phyloP scores from a whole-genome alignment of 2,797 vertebrate species.

The Carcharodon carcharias region DNA sequence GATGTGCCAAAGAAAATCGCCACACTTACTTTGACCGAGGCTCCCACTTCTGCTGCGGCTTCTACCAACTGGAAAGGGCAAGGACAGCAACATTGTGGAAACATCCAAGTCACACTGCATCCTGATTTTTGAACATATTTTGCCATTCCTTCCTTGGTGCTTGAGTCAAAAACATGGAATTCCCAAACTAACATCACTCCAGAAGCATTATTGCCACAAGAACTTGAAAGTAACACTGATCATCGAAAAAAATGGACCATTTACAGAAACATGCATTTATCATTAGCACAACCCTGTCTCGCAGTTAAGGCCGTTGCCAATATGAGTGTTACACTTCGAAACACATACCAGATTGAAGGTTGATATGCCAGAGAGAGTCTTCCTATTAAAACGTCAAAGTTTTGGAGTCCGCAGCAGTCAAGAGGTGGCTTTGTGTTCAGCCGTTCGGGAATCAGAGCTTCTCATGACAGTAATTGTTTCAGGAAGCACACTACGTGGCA shows the following conservation, averaged over 20 bases:
- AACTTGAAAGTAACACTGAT: not conserved
- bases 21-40: not conserved
- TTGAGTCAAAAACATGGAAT: no score
- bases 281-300: not conserved
- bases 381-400: not conserved
- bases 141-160: not conserved
- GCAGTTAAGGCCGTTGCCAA: not conserved
- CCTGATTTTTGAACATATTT: not conserved
- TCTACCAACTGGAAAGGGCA: not conserved
- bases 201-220: not conserved
- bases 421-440: not conserved
- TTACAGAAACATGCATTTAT: not conserved
- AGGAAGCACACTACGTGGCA: no score
- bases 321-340: not conserved
- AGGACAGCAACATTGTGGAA: not conserved
- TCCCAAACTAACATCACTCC: not conserved
- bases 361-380: not conserved
- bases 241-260: not conserved
- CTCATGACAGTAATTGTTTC: not conserved
- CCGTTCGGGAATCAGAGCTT: not conserved
- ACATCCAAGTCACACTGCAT: not conserved
- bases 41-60: not conserved
- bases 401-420: not conserved
- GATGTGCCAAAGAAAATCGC: not conserved
- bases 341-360: no score